Percentiles rank a stretch among this genome's conserved stretches.
phyloP scores from a whole-genome alignment of 2,113 vertebrate species.

The Strix uralensis region DNA sequence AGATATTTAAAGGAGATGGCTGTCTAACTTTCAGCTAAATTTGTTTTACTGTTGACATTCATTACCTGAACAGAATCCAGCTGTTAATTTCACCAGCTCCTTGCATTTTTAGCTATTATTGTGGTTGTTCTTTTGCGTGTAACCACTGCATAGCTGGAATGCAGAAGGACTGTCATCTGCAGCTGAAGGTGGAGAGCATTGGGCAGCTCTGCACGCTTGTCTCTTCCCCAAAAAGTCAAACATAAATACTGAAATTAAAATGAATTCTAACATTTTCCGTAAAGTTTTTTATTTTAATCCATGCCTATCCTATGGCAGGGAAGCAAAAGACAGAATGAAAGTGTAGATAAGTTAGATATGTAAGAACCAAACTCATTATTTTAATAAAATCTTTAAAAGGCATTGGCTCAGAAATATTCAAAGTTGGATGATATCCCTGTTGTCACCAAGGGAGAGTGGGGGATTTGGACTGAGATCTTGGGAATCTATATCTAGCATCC shows the following conservation, averaged over 20 bases:
- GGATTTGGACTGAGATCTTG: neutral
- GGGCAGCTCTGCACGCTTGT: neutral
- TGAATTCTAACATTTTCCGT: neutral
- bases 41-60: neutral
- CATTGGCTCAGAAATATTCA: neutral
- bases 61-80: neutral
- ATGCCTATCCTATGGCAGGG: neutral
- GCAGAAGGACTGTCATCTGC: neutral
- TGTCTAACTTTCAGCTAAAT: neutral
- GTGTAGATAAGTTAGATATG: rapidly evolving
- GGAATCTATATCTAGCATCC: neutral
- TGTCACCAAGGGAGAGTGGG: neutral
- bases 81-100: neutral
- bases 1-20: neutral
- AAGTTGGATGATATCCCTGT: neutral
- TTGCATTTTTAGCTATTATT: neutral
- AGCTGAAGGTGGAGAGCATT: neutral
- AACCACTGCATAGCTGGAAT: neutral
- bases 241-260: neutral
- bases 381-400: neutral
- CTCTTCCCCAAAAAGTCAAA: neutral
- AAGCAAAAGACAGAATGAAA: neutral
- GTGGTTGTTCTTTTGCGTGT: neutral
- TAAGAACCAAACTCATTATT: neutral
- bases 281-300: neutral